Conservation (phyloP, 2,113 vertebrate species). For the Percopsis transmontana region DNA sequence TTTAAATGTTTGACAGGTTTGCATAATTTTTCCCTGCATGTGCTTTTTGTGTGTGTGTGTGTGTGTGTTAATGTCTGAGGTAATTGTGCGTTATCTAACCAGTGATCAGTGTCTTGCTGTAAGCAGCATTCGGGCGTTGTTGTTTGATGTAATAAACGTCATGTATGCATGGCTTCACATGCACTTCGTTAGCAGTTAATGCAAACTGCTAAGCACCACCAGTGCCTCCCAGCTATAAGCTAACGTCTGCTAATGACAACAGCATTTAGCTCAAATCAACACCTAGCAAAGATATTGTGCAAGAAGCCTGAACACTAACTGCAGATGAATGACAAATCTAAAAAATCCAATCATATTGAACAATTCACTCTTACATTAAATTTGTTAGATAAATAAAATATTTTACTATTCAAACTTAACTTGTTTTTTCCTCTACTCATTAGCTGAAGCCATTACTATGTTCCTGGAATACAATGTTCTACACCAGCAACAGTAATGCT, state of each 20-base stretch:
- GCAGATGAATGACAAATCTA: not conserved
- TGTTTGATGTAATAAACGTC: constrained; percentile 81
- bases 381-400: constrained; percentile 5
- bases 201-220: constrained; percentile 59
- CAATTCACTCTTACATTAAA: not conserved
- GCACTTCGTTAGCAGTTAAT: constrained; percentile 71
- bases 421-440: constrained; percentile 33
- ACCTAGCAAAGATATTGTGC: constrained; percentile 20
- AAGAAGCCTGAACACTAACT: not conserved
- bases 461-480: constrained; percentile 53
- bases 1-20: too few relatives aligned
- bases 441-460: constrained; percentile 40
- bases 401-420: constrained; percentile 54
- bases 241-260: constrained; percentile 70
- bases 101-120: constrained; percentile 62
- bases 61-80: constrained; percentile 35
- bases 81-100: constrained; percentile 66
- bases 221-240: constrained; percentile 67
- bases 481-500: constrained; percentile 56
- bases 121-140: constrained; percentile 70
- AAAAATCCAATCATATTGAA: not conserved
- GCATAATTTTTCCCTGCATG: too few relatives aligned
- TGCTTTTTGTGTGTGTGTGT: constrained; percentile 3
- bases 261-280: constrained; percentile 62
- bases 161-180: constrained; percentile 79